A percentile compares a stretch with the other conserved stretches of the same genome.
Conservation (phyloP, 2,888 invertebrate species). For the Nasonovia ribisnigri region DNA sequence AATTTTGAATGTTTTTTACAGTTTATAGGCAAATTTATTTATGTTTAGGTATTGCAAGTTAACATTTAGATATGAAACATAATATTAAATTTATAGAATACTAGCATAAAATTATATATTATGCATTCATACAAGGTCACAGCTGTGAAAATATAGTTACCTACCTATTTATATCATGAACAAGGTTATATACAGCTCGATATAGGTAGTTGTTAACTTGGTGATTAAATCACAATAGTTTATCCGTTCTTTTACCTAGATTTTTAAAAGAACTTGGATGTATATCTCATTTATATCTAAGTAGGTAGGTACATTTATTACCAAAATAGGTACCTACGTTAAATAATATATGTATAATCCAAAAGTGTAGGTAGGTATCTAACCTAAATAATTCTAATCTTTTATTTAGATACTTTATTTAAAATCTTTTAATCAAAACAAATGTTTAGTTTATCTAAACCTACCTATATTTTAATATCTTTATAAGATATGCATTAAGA, state of each 20-base stretch:
- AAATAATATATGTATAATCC: background rate
- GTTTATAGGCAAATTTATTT: background rate
- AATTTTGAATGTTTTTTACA: background rate
- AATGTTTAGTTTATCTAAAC: too few species aligned
- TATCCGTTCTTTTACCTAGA: background rate
- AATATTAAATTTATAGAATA: slow-evolving; percentile 28
- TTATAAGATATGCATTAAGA: background rate
- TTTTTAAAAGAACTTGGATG: background rate
- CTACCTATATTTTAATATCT: too few species aligned
- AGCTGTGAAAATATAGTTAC: slow-evolving; percentile 55
- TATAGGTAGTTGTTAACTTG: background rate
- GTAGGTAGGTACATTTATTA: background rate
- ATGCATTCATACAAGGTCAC: slow-evolving; percentile 50
- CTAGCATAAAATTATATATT: background rate
- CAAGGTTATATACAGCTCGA: slow-evolving; percentile 47
- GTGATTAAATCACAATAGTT: background rate
- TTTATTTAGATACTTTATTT: too few species aligned
- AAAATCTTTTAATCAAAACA: too few species aligned
- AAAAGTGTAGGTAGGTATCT: background rate
- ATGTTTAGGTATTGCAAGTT: background rate
- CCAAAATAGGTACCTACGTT: background rate
- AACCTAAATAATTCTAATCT: background rate
- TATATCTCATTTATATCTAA: background rate
- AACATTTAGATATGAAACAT: background rate
- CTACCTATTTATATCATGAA: slow-evolving; percentile 44